Percentiles rank a stretch among this genome's conserved stretches.
phyloP scores from a whole-genome alignment of 2,888 invertebrate species.

The Dinocampus coccinellae region DNA sequence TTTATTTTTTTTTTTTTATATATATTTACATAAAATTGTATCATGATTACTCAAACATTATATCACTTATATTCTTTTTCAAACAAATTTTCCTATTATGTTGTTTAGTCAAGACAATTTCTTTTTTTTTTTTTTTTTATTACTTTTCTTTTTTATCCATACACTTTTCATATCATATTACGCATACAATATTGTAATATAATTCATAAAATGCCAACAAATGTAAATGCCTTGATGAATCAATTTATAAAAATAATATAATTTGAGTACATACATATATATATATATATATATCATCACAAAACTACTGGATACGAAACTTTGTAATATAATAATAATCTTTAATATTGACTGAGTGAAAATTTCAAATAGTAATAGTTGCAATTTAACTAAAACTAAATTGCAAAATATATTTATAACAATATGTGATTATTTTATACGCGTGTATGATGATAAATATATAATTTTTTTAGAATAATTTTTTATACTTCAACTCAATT shows the following conservation, averaged over 20 bases:
- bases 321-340: too few relatives aligned
- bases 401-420: not conserved
- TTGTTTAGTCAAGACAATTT: not conserved
- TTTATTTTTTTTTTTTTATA: too few relatives aligned
- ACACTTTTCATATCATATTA: not conserved
- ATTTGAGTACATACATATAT: too few relatives aligned
- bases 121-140: too few relatives aligned
- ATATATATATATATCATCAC: not conserved
- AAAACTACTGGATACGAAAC: not conserved
- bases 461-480: not conserved
- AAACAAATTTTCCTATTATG: not conserved
- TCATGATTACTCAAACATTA: not conserved
- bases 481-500: not conserved
- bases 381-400: not conserved
- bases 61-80: not conserved
- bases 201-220: not conserved
- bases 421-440: not conserved
- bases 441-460: not conserved
- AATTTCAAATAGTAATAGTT: not conserved
- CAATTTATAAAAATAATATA: not conserved
- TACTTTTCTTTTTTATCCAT: too few relatives aligned
- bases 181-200: not conserved
- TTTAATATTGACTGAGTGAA: too few relatives aligned
- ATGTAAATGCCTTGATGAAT: not conserved
- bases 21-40: not conserved